These are phyloP conservation scores for Ctenomys sociabilis DNA, from an alignment of 2,113 vertebrate species.

Conservation along the genomic window DNA sequence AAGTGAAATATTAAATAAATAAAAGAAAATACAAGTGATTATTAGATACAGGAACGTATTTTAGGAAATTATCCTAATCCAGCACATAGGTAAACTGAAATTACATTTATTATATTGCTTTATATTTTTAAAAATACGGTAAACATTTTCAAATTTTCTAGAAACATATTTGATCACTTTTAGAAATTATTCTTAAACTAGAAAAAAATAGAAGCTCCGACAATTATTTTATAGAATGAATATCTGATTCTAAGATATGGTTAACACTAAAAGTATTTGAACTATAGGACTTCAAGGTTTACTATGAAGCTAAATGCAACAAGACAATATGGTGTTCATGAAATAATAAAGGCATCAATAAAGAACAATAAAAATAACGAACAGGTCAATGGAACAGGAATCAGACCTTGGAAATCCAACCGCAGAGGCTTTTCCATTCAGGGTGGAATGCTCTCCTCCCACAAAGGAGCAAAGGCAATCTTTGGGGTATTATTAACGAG, in stretches of 20 bases:
- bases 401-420: not conserved
- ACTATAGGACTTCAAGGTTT: not conserved
- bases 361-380: not conserved
- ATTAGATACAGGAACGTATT: not conserved
- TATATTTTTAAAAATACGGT: not conserved
- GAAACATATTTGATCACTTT: conserved; percentile 7
- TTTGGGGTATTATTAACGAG: not conserved
- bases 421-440: not conserved
- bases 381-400: not conserved
- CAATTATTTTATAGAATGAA: not conserved
- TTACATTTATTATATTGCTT: not conserved
- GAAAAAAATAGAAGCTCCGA: conserved; percentile 8
- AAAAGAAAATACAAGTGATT: conserved; percentile 12
- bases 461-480: not conserved
- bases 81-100: not conserved
- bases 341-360: not conserved
- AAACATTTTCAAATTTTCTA: not conserved
- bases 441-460: not conserved
- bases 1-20: conserved; percentile 13
- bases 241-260: not conserved
- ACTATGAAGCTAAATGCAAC: not conserved
- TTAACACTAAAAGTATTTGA: not conserved
- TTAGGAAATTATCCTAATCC: conserved; percentile 31
- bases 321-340: not conserved
- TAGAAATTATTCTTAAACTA: conserved; percentile 9